phyloP scores from a whole-genome alignment of 1,140 invertebrate species.

The Branchinecta lindahli region DNA sequence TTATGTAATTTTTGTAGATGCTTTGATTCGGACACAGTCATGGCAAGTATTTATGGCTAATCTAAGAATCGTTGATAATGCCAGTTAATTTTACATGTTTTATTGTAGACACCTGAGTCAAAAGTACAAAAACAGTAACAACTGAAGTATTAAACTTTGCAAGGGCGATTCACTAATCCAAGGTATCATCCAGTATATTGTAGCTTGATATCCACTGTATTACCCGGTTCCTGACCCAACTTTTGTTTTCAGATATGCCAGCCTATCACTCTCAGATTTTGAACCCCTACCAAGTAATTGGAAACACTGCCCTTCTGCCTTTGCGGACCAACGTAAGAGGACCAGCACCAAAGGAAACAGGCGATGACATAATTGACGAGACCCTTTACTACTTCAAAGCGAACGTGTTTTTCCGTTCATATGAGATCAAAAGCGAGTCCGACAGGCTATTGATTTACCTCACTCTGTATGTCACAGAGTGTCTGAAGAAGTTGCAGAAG shows the following conservation, averaged over 20 bases:
- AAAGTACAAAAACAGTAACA: too few species aligned
- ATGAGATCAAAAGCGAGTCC: conserved; percentile 93
- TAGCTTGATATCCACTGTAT: too few species aligned
- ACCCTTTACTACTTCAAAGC: conserved; percentile 94
- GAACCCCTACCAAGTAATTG: conserved; percentile 53
- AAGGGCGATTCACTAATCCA: too few species aligned
- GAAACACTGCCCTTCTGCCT: conserved; percentile 83
- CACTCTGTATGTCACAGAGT: conserved; percentile 97
- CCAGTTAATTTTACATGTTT: too few species aligned
- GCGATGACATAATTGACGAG: conserved; percentile 90
- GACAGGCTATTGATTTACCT: conserved; percentile 95
- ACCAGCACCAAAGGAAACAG: conserved; percentile 53
- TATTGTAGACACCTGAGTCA: too few species aligned
- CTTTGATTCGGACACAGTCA: too few species aligned
- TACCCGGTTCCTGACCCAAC: too few species aligned
- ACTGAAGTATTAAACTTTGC: too few species aligned
- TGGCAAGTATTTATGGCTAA: too few species aligned
- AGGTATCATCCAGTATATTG: too few species aligned
- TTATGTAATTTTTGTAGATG: too few species aligned
- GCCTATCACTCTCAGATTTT: conserved; percentile 87
- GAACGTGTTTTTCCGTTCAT: conserved; percentile 97
- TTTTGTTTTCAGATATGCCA: background rate
- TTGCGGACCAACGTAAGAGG: conserved; percentile 70
- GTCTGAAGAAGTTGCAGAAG: conserved; percentile 83
- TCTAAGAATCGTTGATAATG: too few species aligned